Conservation (phyloP, 2,888 invertebrate species). For the Ephialtes manifestator region DNA sequence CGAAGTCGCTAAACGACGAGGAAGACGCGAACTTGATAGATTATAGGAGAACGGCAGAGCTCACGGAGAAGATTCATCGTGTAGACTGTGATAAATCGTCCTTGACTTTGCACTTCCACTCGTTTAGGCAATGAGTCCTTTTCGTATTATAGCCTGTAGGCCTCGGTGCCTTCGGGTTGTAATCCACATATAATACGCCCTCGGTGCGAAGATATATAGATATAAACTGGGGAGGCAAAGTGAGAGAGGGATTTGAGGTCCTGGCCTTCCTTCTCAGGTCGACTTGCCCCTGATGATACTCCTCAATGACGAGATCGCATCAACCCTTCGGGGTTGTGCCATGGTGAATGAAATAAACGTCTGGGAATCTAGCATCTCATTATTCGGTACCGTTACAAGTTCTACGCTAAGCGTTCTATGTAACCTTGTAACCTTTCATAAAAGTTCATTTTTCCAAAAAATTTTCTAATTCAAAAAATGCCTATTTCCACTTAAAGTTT, state of each 20-base stretch:
- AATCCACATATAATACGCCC: slow-evolving; percentile 8
- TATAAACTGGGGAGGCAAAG: not conserved
- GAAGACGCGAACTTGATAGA: slow-evolving; percentile 14
- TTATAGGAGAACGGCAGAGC: slow-evolving; percentile 7
- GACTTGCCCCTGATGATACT: not conserved
- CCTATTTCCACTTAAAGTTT: too few relatives aligned
- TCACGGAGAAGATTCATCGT: slow-evolving; percentile 15
- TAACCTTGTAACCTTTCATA: too few relatives aligned
- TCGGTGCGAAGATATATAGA: not conserved
- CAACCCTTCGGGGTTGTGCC: not conserved
- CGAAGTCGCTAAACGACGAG: not conserved
- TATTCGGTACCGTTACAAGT: too few relatives aligned
- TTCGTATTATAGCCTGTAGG: not conserved
- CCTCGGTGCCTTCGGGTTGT: not conserved
- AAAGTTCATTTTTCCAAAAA: too few relatives aligned
- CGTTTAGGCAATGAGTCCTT: slow-evolving; percentile 19
- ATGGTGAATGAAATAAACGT: not conserved
- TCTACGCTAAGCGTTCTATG: too few relatives aligned
- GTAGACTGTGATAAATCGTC: slow-evolving; percentile 23
- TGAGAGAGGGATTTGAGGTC: not conserved
- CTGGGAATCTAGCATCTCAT: slow-evolving; percentile 6
- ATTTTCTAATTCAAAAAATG: too few relatives aligned
- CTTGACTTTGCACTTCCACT: slow-evolving; percentile 29
- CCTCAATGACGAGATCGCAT: not conserved
- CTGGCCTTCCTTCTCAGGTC: not conserved